Base-by-base conservation (phyloP, 2,797 vertebrate species). In the Rhinoraja longicauda region DNA sequence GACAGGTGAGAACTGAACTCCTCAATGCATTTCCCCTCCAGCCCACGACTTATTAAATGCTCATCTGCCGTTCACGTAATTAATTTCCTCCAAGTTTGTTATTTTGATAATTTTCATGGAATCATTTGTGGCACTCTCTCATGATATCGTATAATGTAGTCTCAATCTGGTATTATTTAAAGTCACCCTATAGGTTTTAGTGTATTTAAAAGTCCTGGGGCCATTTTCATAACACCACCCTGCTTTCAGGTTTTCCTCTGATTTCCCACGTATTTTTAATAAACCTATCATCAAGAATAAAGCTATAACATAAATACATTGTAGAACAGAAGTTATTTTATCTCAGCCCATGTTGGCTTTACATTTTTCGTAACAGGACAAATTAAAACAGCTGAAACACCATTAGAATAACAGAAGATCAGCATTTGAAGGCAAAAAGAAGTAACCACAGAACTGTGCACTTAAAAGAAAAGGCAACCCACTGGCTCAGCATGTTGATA, bases 401-500 rank as follows among this genome's bases (percentile, higher is more conserved):
- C 45, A 53, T 92, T 92, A 92, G 90, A 57, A 72, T 39, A 75
- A 73, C 81, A 45, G 21, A 36, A 90, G 64, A 92, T 92, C 45
- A 92, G 90, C 70, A 75, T 92, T 92, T 92, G 90, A 92, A 92
- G 45, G 70, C 21, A 92, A n/a, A 75, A 75, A 53, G 67, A 53
- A 45, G 45, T 73, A 72, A 92, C 70, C 45, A 26, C 90, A 92
- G 90, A 73, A 92, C 67, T 26, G 72, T 26, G n/a, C 90, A 92
- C 90, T 92, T 92, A 75, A 92, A 92, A 92, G 90, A 73, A 75
- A 92, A 45, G 64, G 70, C 90, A 92, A 92, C 90, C 70, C 70
- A 92, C 90, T 92, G 90, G 70, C 90, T 73, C 90, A 92, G 70
- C 67, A 75, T 92, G 90, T 92, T 92, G 90, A 92, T 75, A 90